Conservation (phyloP, 2,888 invertebrate genomes). For the Drosophila barbarae region DNA sequence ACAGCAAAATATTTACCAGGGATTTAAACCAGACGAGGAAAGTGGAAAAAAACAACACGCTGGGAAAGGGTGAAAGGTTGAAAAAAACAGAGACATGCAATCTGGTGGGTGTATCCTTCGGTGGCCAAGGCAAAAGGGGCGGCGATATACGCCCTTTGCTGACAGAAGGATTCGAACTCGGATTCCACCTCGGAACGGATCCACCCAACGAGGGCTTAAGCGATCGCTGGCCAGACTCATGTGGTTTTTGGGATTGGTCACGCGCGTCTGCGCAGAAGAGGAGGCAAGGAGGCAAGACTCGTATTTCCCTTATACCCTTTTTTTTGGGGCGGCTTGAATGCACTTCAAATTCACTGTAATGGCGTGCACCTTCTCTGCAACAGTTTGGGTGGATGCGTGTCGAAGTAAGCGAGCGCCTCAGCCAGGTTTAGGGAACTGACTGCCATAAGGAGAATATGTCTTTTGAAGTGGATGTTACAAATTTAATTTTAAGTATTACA, state of each 20-base stretch:
- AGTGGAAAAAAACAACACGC: conserved; percentile 37
- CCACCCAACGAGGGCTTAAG: conserved; percentile 36
- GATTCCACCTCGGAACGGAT: conserved; percentile 6
- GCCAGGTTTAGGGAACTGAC: neutral
- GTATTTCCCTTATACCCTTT: neutral
- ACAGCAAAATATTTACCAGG: conserved; percentile 35
- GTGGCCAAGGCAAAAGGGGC: conserved; percentile 54
- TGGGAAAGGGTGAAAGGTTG: conserved; percentile 36
- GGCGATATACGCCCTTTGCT: conserved; percentile 23
- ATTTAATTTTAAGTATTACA: conserved; percentile 32
- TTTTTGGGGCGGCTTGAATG: conserved; percentile 31
- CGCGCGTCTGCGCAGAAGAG: conserved; percentile 13
- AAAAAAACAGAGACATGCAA: conserved; percentile 22
- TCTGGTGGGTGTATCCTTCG: conserved; percentile 49
- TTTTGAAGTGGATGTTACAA: conserved; percentile 29
- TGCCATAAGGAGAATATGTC: neutral
- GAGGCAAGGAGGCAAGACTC: neutral
- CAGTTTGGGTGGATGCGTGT: conserved; percentile 58
- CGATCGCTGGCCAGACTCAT: conserved; percentile 39
- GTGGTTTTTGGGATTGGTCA: conserved; percentile 42
- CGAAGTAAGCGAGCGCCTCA: conserved; percentile 40
- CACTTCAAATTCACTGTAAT: conserved; percentile 54
- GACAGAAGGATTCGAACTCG: neutral
- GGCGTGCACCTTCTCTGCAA: conserved; percentile 47
- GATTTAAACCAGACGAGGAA: conserved; percentile 24